Percentiles rank a stretch among this genome's conserved stretches.
Conservation (phyloP, 2,797 vertebrate genomes). For the Peromyscus nudipes region DNA sequence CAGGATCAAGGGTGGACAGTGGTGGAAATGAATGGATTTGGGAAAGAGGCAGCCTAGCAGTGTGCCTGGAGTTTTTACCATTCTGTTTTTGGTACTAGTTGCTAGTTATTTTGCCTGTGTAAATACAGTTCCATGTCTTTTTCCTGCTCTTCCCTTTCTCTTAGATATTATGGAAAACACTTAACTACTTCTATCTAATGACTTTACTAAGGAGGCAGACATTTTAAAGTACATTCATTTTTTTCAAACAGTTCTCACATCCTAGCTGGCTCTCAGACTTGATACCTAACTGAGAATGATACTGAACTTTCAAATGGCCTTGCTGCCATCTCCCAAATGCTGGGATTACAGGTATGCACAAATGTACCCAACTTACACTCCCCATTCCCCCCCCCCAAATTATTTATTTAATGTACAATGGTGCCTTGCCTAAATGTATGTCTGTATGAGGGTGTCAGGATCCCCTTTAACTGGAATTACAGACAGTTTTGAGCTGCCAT, state of each 20-base stretch:
- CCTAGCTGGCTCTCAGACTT: neutral
- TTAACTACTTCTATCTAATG: neutral
- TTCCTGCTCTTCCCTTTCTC: neutral
- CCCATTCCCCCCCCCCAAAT: neutral
- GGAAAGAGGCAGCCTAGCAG: neutral
- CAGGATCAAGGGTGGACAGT: neutral
- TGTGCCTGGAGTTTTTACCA: conserved; percentile 14
- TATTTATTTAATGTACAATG: neutral
- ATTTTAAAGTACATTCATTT: neutral
- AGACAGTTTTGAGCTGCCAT: neutral
- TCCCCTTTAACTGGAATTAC: neutral
- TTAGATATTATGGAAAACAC: neutral
- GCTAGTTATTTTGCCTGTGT: conserved; percentile 6
- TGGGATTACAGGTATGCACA: neutral
- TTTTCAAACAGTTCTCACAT: neutral
- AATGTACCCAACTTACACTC: neutral
- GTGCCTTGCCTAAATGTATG: neutral
- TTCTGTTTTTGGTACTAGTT: conserved; percentile 3
- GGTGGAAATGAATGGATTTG: neutral
- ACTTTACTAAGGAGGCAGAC: neutral
- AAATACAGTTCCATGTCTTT: neutral
- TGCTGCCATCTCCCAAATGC: neutral
- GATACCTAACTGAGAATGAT: neutral
- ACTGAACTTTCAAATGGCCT: neutral
- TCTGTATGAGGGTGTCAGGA: neutral